phyloP scores from a whole-genome alignment of 2,888 invertebrate genomes.

The Macaria liturata region DNA sequence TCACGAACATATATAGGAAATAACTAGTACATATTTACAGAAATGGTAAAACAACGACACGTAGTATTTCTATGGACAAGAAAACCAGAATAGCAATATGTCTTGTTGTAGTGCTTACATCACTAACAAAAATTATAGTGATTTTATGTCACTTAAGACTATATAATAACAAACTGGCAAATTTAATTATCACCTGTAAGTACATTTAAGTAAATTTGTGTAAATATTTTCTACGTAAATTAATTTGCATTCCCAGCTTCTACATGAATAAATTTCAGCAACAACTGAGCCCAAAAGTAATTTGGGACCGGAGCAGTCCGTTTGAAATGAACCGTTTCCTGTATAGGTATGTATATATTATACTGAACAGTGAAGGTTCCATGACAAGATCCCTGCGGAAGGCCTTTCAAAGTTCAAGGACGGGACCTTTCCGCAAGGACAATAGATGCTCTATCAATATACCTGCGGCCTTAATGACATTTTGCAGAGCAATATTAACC shows the following conservation, averaged over 20 bases:
- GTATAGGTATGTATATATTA: conserved; percentile 3
- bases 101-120: too few relatives aligned
- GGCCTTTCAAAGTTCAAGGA: conserved; percentile 28
- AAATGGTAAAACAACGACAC: too few relatives aligned
- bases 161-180: too few relatives aligned
- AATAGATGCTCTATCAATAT: conserved; percentile 12
- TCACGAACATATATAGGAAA: neutral
- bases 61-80: too few relatives aligned
- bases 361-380: conserved; percentile 23
- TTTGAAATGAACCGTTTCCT: conserved; percentile 12
- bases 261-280: conserved; percentile 16
- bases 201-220: neutral
- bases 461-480: conserved; percentile 1
- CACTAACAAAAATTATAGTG: too few relatives aligned
- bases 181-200: too few relatives aligned
- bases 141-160: too few relatives aligned
- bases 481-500: conserved; percentile 8
- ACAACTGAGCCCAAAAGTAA: conserved; percentile 20
- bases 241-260: conserved; percentile 3
- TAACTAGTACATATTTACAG: too few relatives aligned
- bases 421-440: conserved; percentile 28
- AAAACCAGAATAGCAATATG: too few relatives aligned
- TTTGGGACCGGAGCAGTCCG: conserved; percentile 20
- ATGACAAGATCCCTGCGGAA: conserved; percentile 18
- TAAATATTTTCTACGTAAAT: conserved; percentile 16